Base-by-base conservation (phyloP, 2,888 invertebrate species). In the Cephus runcator region DNA sequence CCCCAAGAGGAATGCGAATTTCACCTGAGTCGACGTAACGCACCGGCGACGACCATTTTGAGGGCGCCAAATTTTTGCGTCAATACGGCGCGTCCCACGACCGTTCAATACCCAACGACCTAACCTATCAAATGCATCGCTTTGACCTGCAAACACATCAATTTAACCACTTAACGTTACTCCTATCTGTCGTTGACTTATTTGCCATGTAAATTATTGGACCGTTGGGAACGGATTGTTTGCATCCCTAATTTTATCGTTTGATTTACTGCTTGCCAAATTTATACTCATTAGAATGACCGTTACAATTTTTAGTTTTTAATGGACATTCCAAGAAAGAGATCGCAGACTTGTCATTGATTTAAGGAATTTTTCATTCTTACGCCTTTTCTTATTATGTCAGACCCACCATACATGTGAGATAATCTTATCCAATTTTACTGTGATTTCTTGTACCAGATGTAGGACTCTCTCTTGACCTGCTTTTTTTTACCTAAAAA, bases 51-150 rank as follows among this genome's bases (percentile, higher is more conserved):
- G 84, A 86, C 87, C 88, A 88, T 88, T 87, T 88, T 88, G 86
- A 84, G 81, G 85, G 86, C 87, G 85, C 86, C 87, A 85, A 88
- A 88, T 88, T 87, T 87, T 80, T 82, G 81, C 87, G 85, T 86
- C 87, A 85, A 88, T 87, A 87, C 81, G 73, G 76, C 77, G 82
- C 79, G 81, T 82, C 76, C 75, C 69, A 79, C 81, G 80, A 75
- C 84, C 85, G 87, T 87, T 87, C 87, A 83, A 88, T 88, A 87
- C 84, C 33, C 76, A 75, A 77, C 79, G 79, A 84, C 86, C 85
- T 85, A 86, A 87, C 85, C 87, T 85, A 85, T 82, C 80, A 75
- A 71, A 33, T 71, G 12, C 71, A 31, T 31, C 71, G 15, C 71
- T 34, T 30, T 15, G 31, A 15, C 71, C 33, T n/a, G 71, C 33